Evolutionary conservation across 2,888 invertebrate genomes (phyloP).

Genomic region (Stenoptilia bipunctidactyla): DNA sequence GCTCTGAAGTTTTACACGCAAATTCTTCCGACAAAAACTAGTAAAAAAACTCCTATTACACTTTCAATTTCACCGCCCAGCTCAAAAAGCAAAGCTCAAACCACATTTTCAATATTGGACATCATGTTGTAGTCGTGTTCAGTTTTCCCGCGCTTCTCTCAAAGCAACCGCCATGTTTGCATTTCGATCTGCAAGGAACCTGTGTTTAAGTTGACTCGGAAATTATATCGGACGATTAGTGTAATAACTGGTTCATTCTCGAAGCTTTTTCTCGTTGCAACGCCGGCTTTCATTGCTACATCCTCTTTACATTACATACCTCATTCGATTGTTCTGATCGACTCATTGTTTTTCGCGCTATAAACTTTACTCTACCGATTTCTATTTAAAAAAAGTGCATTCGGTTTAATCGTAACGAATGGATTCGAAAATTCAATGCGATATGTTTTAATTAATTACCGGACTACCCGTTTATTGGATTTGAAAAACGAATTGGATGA

Average conservation of each 20-base stretch:
- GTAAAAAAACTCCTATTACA: too few species aligned
- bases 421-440: conserved; percentile 23
- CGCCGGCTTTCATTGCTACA: conserved; percentile 44
- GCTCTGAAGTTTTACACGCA: too few species aligned
- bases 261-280: conserved; percentile 54
- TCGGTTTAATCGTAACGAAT: too few species aligned
- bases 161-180: conserved; percentile 71
- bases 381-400: too few species aligned
- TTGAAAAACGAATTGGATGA: conserved; percentile 32
- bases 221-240: conserved; percentile 72
- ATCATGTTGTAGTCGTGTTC: background rate
- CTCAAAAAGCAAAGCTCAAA: background rate
- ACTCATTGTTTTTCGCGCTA: conserved; percentile 52
- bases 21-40: too few species aligned
- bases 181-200: conserved; percentile 68
- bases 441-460: conserved; percentile 15
- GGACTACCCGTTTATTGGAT: conserved; percentile 19
- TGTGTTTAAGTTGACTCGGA: conserved; percentile 71
- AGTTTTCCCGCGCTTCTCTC: conserved; percentile 42
- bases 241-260: conserved; percentile 68
- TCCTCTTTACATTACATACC: conserved; percentile 27
- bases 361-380: conserved; percentile 46
- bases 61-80: too few species aligned
- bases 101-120: background rate
- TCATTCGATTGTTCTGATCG: conserved; percentile 45